Evolutionary conservation across 2,113 vertebrate species (phyloP).

Genomic region (Sphyrna mokarran): DNA sequence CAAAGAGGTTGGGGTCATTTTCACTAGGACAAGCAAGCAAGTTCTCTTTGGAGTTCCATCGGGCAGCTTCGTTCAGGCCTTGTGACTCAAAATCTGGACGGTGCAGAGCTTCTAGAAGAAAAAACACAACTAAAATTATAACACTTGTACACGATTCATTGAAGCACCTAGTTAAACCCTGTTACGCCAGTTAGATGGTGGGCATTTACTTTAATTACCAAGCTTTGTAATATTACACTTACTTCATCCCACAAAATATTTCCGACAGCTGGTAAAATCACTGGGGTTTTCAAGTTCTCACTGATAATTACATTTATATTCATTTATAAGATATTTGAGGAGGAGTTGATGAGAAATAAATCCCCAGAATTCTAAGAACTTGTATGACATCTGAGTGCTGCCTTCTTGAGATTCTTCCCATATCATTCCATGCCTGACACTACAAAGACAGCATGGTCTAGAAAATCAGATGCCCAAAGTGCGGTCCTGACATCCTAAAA

Average conservation of each 20-base stretch:
- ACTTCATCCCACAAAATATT: background rate
- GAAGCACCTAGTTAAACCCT: background rate
- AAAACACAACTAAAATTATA: constrained; percentile 17
- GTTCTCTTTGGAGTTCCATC: constrained; percentile 99
- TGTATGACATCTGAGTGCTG: background rate
- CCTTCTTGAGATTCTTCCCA: background rate
- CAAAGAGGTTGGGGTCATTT: constrained; percentile 96
- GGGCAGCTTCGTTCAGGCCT: constrained; percentile 85
- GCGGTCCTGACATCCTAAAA: background rate
- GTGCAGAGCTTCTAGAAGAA: constrained; percentile 80
- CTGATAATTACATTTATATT: background rate
- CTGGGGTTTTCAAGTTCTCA: background rate
- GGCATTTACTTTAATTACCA: background rate
- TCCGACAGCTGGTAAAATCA: constrained; percentile 8
- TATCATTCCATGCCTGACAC: background rate
- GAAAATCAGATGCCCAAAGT: background rate
- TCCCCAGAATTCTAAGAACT: background rate
- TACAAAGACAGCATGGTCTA: background rate
- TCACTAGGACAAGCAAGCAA: constrained; percentile 89
- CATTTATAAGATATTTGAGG: background rate
- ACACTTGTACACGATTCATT: background rate
- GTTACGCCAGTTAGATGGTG: background rate
- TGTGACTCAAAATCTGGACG: constrained; percentile 90
- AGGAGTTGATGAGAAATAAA: background rate
- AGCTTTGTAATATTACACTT: background rate